A percentile compares a stretch with the other conserved stretches of the same genome.
Evolutionary conservation across 2,797 vertebrate species (phyloP).

Genomic region (Eremophila alpestris): DNA sequence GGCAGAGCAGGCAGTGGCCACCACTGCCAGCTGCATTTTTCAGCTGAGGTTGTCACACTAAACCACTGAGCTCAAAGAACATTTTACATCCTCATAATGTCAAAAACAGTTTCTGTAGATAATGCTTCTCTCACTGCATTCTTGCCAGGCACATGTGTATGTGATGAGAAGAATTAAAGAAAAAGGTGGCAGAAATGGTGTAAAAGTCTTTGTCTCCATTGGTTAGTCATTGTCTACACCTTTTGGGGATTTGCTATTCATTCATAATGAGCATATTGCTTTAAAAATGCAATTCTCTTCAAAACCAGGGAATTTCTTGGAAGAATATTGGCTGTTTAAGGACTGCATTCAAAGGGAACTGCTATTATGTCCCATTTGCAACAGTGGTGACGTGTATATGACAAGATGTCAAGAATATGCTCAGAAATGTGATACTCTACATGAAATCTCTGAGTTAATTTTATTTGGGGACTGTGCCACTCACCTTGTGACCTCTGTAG

Average conservation of each 20-base stretch:
- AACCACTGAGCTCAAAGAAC: neutral
- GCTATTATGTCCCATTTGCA: conserved; percentile 28
- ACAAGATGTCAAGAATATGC: conserved; percentile 47
- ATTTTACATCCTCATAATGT: neutral
- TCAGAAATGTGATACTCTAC: conserved; percentile 56
- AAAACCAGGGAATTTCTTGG: neutral
- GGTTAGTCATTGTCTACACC: neutral
- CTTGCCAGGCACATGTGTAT: neutral
- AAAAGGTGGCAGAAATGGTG: neutral
- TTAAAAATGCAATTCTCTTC: neutral
- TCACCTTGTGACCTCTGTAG: conserved; percentile 41
- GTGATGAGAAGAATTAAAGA: neutral
- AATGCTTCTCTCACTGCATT: neutral
- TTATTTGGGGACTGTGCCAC: neutral
- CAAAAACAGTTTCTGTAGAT: neutral
- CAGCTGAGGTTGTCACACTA: neutral
- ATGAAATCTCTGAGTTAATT: conserved; percentile 33
- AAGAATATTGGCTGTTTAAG: conserved; percentile 1
- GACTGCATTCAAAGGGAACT: neutral
- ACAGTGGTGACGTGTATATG: conserved; percentile 44
- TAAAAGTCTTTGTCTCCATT: neutral
- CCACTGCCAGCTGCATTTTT: neutral
- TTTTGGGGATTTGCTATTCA: neutral
- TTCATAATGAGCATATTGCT: neutral
- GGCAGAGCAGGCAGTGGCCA: neutral